These are phyloP conservation scores for Chiroxiphia lanceolata DNA, from an alignment of 2,797 vertebrate genomes.

Conservation along the genomic window DNA sequence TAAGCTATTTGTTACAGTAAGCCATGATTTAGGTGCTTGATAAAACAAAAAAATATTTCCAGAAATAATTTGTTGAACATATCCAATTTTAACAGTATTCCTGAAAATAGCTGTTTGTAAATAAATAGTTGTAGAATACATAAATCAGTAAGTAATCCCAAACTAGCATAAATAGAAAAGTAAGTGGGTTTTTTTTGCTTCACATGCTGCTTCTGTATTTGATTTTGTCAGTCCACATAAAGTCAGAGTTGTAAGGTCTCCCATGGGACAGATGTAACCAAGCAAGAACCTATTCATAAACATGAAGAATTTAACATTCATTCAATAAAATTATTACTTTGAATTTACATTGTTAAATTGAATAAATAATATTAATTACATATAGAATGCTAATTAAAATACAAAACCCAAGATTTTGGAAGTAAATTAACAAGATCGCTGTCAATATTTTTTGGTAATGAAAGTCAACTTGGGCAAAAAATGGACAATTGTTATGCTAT, in stretches of 20 bases:
- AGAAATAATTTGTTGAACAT: background rate
- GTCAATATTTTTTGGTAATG: background rate
- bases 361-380: background rate
- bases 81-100: background rate
- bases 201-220: background rate
- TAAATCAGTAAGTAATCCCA: background rate
- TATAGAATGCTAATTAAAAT: background rate
- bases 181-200: background rate
- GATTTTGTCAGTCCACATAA: background rate
- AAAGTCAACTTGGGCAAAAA: background rate
- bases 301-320: fast-evolving
- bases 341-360: background rate
- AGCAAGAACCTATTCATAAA: background rate
- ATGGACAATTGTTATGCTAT: background rate
- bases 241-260: background rate
- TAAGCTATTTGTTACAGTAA: background rate
- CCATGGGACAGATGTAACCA: background rate
- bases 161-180: background rate
- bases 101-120: background rate
- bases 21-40: background rate
- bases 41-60: background rate
- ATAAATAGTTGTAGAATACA: background rate
- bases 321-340: background rate
- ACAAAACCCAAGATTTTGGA: background rate
- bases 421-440: background rate